Evolutionary conservation across 2,888 invertebrate genomes (phyloP), one percentile per base, ranked within the genome.

Genomic region (Chrysina gloriosa): DNA sequence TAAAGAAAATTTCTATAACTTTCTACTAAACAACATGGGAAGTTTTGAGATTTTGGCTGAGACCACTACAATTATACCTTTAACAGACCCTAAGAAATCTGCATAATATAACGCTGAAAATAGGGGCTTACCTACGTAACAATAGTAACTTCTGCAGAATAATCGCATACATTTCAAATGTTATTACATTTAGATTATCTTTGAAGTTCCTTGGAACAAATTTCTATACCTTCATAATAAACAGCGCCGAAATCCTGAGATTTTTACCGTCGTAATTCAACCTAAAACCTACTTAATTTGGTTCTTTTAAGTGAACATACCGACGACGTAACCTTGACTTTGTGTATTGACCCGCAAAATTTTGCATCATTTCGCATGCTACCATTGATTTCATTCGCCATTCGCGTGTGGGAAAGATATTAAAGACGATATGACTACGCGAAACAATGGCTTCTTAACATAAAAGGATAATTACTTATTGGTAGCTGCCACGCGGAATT

Each of bases 391-490:
- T 45, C n/a, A 42, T 42, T 61, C 29, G 19, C 42, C 58, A 61
- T 61, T 61, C 42, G 45, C 42, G 58, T 61, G 58, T 61, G 58
- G 58, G 58, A 61, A 61, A 42, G 27, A 19, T 42, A 27, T 27
- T 27, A 14, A 36, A 27, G 27, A 6, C 58, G 16, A 61, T 45
- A 45, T 42, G 42, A 61, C 34, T 45, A 16, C 42, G 14, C 27
- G 42, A 56, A 61, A 61, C 58, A 61, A 61, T 61, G 42, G 58
- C 58, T 61, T 61, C 42, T 61, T 42, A 61, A 42, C 58, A 42
- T 61, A 61, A 61, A 61, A 42, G 27, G 36, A 29, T 61, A 61
- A 61, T 61, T 42, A 61, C 42, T 61, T 61, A 61, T 19, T 29
- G 42, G 58, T 61, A 42, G 27, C 58, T 61, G 58, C 58, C 42